Evolutionary conservation across 2,888 invertebrate genomes (phyloP), one percentile per base, ranked within the genome.

Genomic region (Calliphora vomitoria): DNA sequence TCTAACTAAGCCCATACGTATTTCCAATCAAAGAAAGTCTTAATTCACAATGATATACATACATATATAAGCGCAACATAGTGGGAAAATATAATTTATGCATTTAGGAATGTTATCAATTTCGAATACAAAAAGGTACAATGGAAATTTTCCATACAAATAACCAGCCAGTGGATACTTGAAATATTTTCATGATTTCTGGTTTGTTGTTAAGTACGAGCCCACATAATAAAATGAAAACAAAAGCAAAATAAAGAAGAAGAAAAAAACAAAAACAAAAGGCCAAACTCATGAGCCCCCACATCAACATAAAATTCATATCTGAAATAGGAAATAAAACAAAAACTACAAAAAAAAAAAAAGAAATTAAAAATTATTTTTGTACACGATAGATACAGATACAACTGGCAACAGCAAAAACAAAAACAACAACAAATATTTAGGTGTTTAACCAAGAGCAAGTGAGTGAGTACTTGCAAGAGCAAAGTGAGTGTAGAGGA

Each of bases 261-360:
- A 31, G 25, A 31, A 31, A 31, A n/a, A 1, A 55, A 13, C 25
- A 25, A 64, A 64, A 38, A 18, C 38, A 2, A n/a, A 60, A 60
- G 13, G 6, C 3, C 13, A 44, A 58, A 58, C 31, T 15, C 15
- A 64, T 8, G 15, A 60, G 25, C 60, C 18, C 8, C 11, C 8
- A 38, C 8, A 64, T n/a, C 38, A 64, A 64, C 38, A 64, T 60
- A 60, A 60, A 64, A 64, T 64, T 64, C 64, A 38, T 64, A 64
- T 64, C 38, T 64, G 38, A 64, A 64, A 64, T 38, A 64, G 64
- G 35, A 64, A 64, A 64, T 38, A 41, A 64, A 64, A 64, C 64
- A 38, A 18, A 38, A 31, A 35, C 4, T 31, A 35, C n/a, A 60
- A 60, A 62, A n/a, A n/a, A 62, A n/a, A n/a, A 64, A 64, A 38